Percentiles rank a stretch among this genome's conserved stretches.
Conservation (phyloP, 1,140 invertebrate genomes). For the Drosophila ananassae region DNA sequence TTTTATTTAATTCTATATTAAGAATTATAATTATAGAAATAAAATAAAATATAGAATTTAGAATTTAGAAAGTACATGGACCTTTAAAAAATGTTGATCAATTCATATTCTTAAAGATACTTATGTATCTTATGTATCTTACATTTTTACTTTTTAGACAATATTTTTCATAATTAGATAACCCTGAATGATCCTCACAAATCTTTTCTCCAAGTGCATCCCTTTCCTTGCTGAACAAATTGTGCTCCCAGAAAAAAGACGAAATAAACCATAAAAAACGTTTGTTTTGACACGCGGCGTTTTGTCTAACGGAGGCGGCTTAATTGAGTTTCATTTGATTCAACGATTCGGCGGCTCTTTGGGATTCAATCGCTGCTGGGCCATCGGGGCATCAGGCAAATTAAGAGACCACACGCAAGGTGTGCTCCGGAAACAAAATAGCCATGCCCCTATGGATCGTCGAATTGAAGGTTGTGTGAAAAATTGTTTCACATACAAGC, state of each 20-base stretch:
- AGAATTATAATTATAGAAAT: too few relatives aligned
- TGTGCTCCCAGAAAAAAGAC: constrained; percentile 6
- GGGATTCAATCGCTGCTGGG: constrained; percentile 24
- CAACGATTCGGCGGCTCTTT: constrained; percentile 28
- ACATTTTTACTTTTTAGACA: too few relatives aligned
- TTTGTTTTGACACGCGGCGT: constrained; percentile 79
- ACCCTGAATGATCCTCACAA: background rate
- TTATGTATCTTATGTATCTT: too few relatives aligned
- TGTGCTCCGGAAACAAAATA: constrained; percentile 59
- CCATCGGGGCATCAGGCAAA: constrained; percentile 33
- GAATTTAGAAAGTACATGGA: too few relatives aligned
- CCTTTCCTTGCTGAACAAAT: constrained; percentile 14
- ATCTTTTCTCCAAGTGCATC: constrained; percentile 11
- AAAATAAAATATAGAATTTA: too few relatives aligned
- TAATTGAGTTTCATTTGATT: constrained; percentile 74
- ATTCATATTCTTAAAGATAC: too few relatives aligned
- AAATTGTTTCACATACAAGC: constrained; percentile 49
- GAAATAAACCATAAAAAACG: constrained; percentile 24
- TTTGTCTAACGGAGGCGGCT: constrained; percentile 72
- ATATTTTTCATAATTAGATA: too few relatives aligned
- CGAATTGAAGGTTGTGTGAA: constrained; percentile 71
- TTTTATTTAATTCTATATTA: background rate
- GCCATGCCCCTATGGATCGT: constrained; percentile 22
- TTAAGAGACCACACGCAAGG: constrained; percentile 67
- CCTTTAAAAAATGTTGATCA: too few relatives aligned